A percentile compares a stretch with the other conserved stretches of the same genome.
phyloP scores from a whole-genome alignment of 2,888 invertebrate species.

The Stegophylla sp. region DNA sequence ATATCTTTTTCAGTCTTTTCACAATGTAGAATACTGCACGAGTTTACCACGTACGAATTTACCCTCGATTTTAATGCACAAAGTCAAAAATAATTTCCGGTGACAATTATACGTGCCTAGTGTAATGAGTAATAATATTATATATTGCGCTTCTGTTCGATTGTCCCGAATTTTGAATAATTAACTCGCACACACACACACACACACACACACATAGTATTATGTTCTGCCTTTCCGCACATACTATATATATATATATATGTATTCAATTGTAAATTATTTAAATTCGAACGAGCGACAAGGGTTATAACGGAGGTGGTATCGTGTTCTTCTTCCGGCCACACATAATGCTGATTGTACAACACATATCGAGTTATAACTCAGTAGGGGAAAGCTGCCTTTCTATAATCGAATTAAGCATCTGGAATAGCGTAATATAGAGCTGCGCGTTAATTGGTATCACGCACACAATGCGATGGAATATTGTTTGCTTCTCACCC shows the following conservation, averaged over 20 bases:
- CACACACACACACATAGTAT: no score
- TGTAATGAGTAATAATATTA: conserved; percentile 6
- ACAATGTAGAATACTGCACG: background rate
- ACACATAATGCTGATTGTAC: no score
- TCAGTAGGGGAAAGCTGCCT: conserved; percentile 35
- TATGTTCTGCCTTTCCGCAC: conserved; percentile 9
- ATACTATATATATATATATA: conserved; percentile 16
- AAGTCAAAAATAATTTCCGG: background rate
- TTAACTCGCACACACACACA: no score
- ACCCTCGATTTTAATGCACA: background rate
- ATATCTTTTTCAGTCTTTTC: no score
- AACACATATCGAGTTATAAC: conserved; percentile 22
- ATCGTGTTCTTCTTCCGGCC: conserved; percentile 24
- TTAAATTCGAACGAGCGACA: conserved; percentile 28
- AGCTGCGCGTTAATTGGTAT: conserved; percentile 6
- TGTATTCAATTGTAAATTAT: conserved; percentile 27
- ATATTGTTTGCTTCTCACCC: conserved; percentile 29
- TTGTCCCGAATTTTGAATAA: conserved; percentile 16
- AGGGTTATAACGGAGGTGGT: background rate
- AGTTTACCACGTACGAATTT: background rate
- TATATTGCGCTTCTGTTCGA: no score
- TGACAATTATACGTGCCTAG: no score
- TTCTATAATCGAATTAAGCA: conserved; percentile 37
- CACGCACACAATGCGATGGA: conserved; percentile 16
- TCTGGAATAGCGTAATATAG: conserved; percentile 16